A percentile compares a stretch with the other conserved stretches of the same genome.
Conservation (phyloP, 2,888 invertebrate genomes). For the Cantharis flavilabris region DNA sequence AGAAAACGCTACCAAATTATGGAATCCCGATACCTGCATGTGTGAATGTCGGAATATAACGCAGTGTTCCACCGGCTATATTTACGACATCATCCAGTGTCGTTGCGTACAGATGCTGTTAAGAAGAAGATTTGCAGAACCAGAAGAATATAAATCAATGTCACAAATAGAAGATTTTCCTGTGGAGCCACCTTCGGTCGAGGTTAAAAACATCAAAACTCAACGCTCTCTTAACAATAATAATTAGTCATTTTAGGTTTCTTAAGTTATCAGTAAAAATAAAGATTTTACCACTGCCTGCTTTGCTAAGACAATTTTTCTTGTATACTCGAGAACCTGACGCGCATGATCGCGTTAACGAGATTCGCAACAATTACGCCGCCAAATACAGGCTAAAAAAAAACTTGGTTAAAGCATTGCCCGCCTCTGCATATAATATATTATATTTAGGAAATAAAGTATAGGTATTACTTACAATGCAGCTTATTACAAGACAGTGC, state of each 20-base stretch:
- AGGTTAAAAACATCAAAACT: not conserved
- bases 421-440: no score
- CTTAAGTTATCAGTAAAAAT: not conserved
- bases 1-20: conserved; percentile 59
- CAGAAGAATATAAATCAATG: not conserved
- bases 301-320: no score
- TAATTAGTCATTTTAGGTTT: not conserved
- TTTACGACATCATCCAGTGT: conserved; percentile 63
- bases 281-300: not conserved
- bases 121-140: conserved; percentile 28
- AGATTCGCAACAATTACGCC: no score
- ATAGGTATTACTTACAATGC: no score
- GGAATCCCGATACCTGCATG: conserved; percentile 64
- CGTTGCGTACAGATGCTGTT: conserved; percentile 54
- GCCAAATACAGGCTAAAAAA: no score
- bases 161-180: conserved; percentile 12
- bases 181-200: conserved; percentile 14
- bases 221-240: not conserved
- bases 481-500: no score
- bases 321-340: no score
- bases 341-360: no score
- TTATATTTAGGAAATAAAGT: no score
- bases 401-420: no score
- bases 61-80: conserved; percentile 65
- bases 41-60: conserved; percentile 63